A percentile compares a stretch with the other conserved stretches of the same genome.
These are phyloP conservation scores for Phalacrocorax aristotelis DNA, from an alignment of 2,113 vertebrate species.

Conservation along the genomic window DNA sequence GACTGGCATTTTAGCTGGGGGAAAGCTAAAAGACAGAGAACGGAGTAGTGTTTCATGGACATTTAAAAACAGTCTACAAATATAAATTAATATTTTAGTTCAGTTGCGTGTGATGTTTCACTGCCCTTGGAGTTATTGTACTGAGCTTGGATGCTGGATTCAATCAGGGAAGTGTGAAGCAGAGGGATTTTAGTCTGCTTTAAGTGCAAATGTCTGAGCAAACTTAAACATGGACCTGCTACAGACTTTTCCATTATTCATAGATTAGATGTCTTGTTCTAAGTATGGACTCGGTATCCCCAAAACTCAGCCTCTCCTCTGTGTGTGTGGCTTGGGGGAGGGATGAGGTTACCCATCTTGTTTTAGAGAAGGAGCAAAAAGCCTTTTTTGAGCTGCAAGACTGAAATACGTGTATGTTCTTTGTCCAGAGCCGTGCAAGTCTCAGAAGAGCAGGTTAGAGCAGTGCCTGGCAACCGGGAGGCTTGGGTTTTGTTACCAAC, in stretches of 20 bases:
- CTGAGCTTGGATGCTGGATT: not conserved
- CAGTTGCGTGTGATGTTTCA: not conserved
- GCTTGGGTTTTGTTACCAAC: not conserved
- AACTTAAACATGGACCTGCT: not conserved
- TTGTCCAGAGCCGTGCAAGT: not conserved
- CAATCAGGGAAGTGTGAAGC: not conserved
- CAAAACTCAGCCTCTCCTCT: not conserved
- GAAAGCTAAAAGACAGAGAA: not conserved
- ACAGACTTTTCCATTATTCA: not conserved
- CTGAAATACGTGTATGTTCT: not conserved
- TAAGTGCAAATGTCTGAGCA: constrained; percentile 16
- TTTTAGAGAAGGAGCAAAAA: not conserved
- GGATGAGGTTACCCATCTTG: not conserved
- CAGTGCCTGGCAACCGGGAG: not conserved
- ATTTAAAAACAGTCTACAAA: not conserved
- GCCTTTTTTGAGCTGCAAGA: not conserved
- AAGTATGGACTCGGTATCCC: not conserved
- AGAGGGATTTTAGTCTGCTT: not conserved
- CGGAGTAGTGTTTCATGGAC: not conserved
- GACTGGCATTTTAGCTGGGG: not conserved
- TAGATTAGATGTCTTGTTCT: not conserved
- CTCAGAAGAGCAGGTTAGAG: not conserved
- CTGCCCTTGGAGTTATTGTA: not conserved
- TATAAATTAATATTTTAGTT: not conserved
- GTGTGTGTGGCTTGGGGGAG: not conserved